Evolutionary conservation across 2,113 vertebrate genomes (phyloP).

Genomic region (Bungarus multicinctus): DNA sequence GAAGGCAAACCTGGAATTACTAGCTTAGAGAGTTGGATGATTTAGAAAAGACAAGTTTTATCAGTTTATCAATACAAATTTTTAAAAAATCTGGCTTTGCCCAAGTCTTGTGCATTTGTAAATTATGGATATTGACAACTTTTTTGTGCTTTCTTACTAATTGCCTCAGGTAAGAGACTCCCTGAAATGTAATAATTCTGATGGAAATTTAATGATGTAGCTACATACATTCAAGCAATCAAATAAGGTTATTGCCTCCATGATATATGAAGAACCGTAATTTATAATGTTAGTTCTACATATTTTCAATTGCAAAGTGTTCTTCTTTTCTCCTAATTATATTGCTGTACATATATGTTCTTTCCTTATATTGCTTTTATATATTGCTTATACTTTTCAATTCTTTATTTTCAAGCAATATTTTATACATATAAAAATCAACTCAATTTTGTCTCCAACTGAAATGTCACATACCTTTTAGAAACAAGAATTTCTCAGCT

Average conservation of each 20-base stretch:
- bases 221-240: background rate
- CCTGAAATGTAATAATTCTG: background rate
- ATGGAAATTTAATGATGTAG: background rate
- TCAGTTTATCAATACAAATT: background rate
- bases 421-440: background rate
- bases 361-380: background rate
- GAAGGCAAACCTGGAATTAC: background rate
- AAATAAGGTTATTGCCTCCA: background rate
- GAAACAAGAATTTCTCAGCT: constrained; percentile 3
- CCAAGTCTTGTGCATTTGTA: background rate
- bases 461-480: background rate
- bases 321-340: background rate
- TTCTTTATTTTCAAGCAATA: background rate
- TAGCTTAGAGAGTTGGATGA: background rate
- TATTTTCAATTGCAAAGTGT: background rate
- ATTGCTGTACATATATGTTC: background rate
- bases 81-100: background rate
- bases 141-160: background rate
- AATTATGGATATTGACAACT: background rate
- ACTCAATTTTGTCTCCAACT: background rate
- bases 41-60: background rate
- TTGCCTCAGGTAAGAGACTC: background rate
- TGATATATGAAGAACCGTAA: no score
- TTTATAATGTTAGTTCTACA: background rate
- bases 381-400: background rate